Conservation (phyloP, 2,113 vertebrate genomes). For the Equus przewalskii region DNA sequence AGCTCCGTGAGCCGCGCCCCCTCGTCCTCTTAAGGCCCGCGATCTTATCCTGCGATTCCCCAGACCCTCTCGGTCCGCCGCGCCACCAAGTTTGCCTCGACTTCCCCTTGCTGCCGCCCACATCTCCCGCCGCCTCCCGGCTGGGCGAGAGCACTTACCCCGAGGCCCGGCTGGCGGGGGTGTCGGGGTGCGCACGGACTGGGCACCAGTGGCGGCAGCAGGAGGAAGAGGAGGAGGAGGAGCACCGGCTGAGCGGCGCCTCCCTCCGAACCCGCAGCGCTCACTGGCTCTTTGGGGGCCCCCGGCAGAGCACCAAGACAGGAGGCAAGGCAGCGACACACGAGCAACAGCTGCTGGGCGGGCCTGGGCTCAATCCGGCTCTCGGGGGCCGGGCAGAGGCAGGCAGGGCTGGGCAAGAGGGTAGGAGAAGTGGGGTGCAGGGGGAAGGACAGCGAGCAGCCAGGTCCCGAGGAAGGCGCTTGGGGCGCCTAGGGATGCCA, state of each 20-base stretch:
- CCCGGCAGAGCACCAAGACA: background rate
- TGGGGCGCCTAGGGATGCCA: background rate
- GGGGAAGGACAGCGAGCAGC: constrained; percentile 61
- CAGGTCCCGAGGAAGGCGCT: background rate
- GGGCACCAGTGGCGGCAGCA: background rate
- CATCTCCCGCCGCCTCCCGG: background rate
- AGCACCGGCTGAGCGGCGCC: background rate
- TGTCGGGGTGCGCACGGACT: background rate
- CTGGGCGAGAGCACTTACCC: constrained; percentile 74
- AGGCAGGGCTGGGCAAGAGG: background rate
- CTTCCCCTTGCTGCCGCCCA: background rate
- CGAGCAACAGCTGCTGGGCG: constrained; percentile 62
- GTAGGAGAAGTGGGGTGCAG: constrained; percentile 17
- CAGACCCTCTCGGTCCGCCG: background rate
- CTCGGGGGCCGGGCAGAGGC: background rate
- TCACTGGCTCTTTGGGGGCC: constrained; percentile 50
- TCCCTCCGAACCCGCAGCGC: constrained; percentile 48
- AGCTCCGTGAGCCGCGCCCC: constrained; percentile 59
- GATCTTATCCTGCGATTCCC: background rate
- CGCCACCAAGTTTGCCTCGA: constrained; percentile 71
- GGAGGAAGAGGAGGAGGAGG: background rate
- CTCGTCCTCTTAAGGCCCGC: background rate
- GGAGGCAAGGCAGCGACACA: background rate
- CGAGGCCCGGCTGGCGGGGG: constrained; percentile 36
- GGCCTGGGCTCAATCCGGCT: constrained; percentile 17